Percentiles rank a stretch among this genome's conserved stretches.
These are phyloP conservation scores for Hapalemur alaotrensis DNA, from an alignment of 2,797 vertebrate genomes.

Conservation along the genomic window DNA sequence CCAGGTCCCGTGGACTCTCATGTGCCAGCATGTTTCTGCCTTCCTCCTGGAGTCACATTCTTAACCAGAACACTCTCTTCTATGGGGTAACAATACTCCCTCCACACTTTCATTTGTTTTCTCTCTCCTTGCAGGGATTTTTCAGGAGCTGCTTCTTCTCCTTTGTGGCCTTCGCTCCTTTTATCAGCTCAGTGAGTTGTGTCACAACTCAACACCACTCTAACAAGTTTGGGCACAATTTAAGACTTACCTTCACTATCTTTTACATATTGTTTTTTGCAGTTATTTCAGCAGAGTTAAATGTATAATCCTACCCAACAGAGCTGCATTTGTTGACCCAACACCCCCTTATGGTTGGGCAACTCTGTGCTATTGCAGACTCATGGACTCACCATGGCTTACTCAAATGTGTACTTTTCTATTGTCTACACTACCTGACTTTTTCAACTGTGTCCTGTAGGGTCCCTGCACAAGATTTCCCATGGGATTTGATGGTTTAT, in stretches of 20 bases:
- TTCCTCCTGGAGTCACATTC: background rate
- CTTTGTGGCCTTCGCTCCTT: too few species aligned
- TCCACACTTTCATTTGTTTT: background rate
- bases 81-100: background rate
- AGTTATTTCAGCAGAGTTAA: background rate
- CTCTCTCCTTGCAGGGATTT: background rate
- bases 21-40: background rate
- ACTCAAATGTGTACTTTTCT: background rate
- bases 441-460: background rate
- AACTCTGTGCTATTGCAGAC: background rate
- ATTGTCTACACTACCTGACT: background rate
- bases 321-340: background rate
- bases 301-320: background rate
- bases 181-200: too few species aligned
- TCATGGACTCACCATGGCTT: background rate
- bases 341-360: background rate
- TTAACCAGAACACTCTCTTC: background rate
- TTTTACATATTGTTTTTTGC: background rate
- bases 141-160: too few species aligned
- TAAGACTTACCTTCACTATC: background rate
- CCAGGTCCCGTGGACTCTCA: background rate
- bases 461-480: background rate
- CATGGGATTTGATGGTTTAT: background rate
- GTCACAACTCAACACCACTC: background rate
- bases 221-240: background rate